Evolutionary conservation across 1,140 invertebrate genomes (phyloP), one percentile per base, ranked within the genome.

Genomic region (Globodera rostochiensis): DNA sequence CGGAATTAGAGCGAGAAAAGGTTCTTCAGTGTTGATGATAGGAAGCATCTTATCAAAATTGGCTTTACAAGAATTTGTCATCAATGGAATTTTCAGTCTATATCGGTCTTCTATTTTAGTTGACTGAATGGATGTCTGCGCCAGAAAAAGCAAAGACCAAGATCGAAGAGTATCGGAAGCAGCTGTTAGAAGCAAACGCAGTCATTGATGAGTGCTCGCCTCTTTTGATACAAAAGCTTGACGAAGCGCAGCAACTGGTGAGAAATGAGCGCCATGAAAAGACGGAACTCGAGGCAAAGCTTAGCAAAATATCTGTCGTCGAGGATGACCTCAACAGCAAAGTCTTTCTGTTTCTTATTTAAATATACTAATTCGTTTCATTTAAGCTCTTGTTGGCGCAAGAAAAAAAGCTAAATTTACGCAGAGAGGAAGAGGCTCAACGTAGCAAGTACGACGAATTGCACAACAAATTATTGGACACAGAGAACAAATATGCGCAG

Each of bases 401-500:
- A 49, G 64, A 84, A 66, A 76, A 80, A 70, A 53, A 86, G 25
- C 69, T 80, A n/a, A 36, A 57, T 3, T 50, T 86, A 7, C 83
- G 80, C 45, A 19, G 60, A 50, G 85, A 88, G 69, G 84, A 86
- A 53, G 74, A 83, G 7, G 45, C 21, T 4, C 83, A 84, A 50
- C 66, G 76, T 21, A n/a, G 64, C 45, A 71, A 67, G 19, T 73
- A 77, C n/a, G 82, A 49, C 49, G 74, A 80, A 15, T 53, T 83
- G 45, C 69, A 69, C 13, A 64, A 81, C 21, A 73, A 78, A 53
- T 73, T 88, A 13, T 50, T 79, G 11, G 73, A 81, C 3, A 47
- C 36, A 11, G 73, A 83, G 57, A 71, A 57, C 1, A 67, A 84
- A 11, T 11, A 93, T 92, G 94, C 90, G 91, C 91, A 91, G 6